A percentile compares a stretch with the other conserved stretches of the same genome.
Conservation (phyloP, 2,888 invertebrate genomes). For the Epistrophe eligans region DNA sequence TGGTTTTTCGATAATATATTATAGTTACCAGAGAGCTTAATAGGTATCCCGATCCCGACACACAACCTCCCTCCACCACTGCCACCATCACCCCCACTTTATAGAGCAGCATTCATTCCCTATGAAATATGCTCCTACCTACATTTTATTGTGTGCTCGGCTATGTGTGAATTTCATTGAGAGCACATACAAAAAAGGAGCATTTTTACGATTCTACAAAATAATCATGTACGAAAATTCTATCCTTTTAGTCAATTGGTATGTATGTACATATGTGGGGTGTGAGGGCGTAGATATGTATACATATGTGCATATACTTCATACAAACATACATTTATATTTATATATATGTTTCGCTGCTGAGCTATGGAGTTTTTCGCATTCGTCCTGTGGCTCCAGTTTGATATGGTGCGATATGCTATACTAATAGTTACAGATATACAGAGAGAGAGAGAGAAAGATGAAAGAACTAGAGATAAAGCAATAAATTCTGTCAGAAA, state of each 20-base stretch:
- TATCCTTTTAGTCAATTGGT: conserved; percentile 76
- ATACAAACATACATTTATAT: not conserved
- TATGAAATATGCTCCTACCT: conserved; percentile 73
- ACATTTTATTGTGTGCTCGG: conserved; percentile 66
- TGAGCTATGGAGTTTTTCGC: conserved; percentile 74
- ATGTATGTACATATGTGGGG: conserved; percentile 41
- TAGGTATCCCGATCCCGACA: conserved; percentile 68
- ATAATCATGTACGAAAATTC: conserved; percentile 76
- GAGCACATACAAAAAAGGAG: conserved; percentile 70
- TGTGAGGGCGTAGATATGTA: conserved; percentile 37
- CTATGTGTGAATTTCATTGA: conserved; percentile 76
- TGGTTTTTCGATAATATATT: conserved; percentile 76
- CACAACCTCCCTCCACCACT: not conserved
- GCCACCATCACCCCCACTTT: conserved; percentile 15
- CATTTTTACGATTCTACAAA: conserved; percentile 75
- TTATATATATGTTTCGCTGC: conserved; percentile 57
- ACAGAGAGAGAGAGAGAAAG: conserved; percentile 77
- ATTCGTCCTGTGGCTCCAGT: conserved; percentile 72
- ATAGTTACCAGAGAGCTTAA: conserved; percentile 76
- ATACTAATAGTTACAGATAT: conserved; percentile 54
- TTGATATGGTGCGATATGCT: conserved; percentile 71
- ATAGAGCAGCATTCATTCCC: conserved; percentile 55
- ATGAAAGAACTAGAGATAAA: conserved; percentile 84
- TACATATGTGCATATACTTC: conserved; percentile 14
- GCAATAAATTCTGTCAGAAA: conserved; percentile 85